A percentile compares a stretch with the other conserved stretches of the same genome.
These are phyloP conservation scores for Argyra leucocephala DNA, from an alignment of 2,888 invertebrate species.

Conservation along the genomic window DNA sequence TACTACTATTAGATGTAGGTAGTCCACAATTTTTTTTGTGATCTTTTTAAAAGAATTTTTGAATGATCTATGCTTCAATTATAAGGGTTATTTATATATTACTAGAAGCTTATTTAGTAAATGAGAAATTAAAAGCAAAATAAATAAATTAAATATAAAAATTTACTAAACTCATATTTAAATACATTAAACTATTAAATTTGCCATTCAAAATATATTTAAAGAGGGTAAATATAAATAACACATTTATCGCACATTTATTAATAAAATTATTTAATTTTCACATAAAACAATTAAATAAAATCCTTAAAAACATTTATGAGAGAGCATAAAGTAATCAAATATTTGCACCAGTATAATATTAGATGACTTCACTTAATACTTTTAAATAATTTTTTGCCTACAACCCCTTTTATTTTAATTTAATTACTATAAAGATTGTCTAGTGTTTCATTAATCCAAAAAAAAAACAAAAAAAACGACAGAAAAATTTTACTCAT, in stretches of 20 bases:
- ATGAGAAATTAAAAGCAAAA: too few relatives aligned
- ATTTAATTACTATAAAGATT: neutral
- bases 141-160: too few relatives aligned
- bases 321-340: neutral
- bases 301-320: neutral
- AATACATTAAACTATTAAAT: too few relatives aligned
- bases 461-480: too few relatives aligned
- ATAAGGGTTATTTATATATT: too few relatives aligned
- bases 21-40: too few relatives aligned
- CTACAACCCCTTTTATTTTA: neutral
- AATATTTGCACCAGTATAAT: neutral
- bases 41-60: too few relatives aligned
- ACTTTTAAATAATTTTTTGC: neutral
- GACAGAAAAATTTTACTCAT: neutral
- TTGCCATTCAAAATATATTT: too few relatives aligned
- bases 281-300: slow-evolving; percentile 3
- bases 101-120: too few relatives aligned
- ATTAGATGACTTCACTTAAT: neutral
- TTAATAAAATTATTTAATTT: slow-evolving; percentile 1
- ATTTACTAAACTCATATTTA: too few relatives aligned
- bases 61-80: too few relatives aligned
- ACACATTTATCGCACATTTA: neutral
- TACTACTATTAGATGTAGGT: too few relatives aligned
- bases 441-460: neutral
- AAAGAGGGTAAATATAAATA: neutral